Evolutionary conservation across 2,113 vertebrate genomes (phyloP).

Genomic region (Nansenia antarctica): DNA sequence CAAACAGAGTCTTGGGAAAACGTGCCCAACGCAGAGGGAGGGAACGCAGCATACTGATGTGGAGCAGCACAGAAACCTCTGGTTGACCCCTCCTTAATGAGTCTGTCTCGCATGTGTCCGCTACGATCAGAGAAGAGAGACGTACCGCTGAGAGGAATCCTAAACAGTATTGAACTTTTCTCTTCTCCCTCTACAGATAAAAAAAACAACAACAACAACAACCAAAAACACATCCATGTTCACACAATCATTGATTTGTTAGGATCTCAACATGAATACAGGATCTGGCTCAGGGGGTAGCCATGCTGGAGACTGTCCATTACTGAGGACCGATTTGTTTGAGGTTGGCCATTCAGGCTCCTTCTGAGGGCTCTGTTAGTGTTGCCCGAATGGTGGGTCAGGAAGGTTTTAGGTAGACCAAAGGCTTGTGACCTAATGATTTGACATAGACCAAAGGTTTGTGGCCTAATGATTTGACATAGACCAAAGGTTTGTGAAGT

Average conservation of each 20-base stretch:
- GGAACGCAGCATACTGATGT: slow-evolving; percentile 39
- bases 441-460: no score
- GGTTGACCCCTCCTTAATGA: slow-evolving; percentile 46
- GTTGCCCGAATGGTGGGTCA: no score
- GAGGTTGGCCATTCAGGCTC: no score
- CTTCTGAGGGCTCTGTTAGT: no score
- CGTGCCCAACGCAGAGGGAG: slow-evolving; percentile 16
- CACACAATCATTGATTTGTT: background rate
- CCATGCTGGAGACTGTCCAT: no score
- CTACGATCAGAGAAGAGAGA: slow-evolving; percentile 40
- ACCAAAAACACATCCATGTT: background rate
- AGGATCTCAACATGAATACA: background rate
- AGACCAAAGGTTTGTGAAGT: no score
- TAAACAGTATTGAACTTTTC: slow-evolving; percentile 10
- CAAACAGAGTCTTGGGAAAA: slow-evolving; percentile 20
- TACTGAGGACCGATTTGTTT: no score
- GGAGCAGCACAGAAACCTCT: slow-evolving; percentile 35
- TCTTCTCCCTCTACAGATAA: background rate
- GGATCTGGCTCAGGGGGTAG: background rate
- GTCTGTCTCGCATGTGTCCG: slow-evolving; percentile 33
- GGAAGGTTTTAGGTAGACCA: no score
- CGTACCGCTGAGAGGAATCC: slow-evolving; percentile 29
- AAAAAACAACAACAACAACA: background rate
- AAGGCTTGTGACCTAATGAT: no score
- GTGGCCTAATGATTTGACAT: no score